Evolutionary conservation across 2,888 invertebrate genomes (phyloP).

Genomic region (Choreutis nemorana): DNA sequence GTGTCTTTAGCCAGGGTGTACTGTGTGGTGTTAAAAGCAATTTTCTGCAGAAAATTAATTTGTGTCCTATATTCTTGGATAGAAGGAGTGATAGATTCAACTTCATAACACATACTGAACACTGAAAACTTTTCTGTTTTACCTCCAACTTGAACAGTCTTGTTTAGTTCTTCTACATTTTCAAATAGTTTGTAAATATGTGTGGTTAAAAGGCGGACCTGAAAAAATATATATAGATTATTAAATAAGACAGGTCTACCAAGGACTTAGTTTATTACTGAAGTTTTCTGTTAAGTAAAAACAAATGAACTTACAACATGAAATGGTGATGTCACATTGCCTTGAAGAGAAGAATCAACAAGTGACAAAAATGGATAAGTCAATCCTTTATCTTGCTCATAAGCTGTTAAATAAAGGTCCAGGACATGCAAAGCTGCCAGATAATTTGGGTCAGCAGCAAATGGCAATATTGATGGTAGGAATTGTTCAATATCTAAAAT

Average conservation of each 20-base stretch:
- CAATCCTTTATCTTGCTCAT: conserved; percentile 50
- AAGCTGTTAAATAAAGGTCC: conserved; percentile 61
- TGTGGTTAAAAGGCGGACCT: conserved; percentile 74
- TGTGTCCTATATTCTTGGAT: conserved; percentile 85
- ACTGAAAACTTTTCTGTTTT: conserved; percentile 58
- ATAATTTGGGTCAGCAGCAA: conserved; percentile 47
- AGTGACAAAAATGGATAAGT: conserved; percentile 43
- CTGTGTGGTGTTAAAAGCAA: conserved; percentile 70
- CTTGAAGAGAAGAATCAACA: conserved; percentile 61
- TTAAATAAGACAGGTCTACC: neutral
- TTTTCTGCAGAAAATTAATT: conserved; percentile 75
- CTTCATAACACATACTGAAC: conserved; percentile 72
- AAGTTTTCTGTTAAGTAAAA: neutral
- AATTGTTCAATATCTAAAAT: conserved; percentile 49
- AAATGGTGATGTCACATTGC: conserved; percentile 73
- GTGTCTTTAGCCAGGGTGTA: conserved; percentile 64
- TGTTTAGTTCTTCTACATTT: conserved; percentile 53
- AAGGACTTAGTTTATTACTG: neutral
- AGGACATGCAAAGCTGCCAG: conserved; percentile 57
- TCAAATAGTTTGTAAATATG: conserved; percentile 78
- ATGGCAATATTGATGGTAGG: conserved; percentile 46
- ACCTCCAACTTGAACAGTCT: conserved; percentile 30
- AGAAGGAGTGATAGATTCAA: conserved; percentile 75
- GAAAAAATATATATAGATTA: conserved; percentile 25
- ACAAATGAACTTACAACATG: conserved; percentile 64